phyloP scores from a whole-genome alignment of 2,797 vertebrate species.

The Helicolenus hilgendorfi region DNA sequence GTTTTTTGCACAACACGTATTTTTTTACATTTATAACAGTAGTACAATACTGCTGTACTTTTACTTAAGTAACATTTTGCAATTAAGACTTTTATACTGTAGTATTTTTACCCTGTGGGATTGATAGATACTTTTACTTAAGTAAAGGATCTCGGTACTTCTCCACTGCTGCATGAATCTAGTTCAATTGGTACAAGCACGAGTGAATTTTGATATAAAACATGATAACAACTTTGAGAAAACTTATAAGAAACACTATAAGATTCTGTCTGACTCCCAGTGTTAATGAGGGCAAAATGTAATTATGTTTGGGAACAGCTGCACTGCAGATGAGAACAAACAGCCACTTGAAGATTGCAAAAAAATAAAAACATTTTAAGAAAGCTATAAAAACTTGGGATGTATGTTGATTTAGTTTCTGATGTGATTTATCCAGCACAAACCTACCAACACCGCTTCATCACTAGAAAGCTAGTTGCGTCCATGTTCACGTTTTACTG shows the following conservation, averaged over 20 bases:
- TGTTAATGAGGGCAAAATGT: constrained; percentile 46
- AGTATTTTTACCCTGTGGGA: background rate
- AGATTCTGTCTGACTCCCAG: background rate
- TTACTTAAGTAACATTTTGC: background rate
- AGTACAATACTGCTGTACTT: background rate
- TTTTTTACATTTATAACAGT: background rate
- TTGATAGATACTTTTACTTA: background rate
- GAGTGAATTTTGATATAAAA: background rate
- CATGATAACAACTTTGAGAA: background rate
- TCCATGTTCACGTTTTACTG: background rate
- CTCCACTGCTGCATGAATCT: background rate
- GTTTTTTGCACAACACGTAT: background rate
- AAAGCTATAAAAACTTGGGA: background rate
- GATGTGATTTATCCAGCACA: background rate
- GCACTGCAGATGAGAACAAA: constrained; percentile 35
- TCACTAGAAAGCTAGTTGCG: background rate
- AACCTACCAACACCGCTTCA: background rate
- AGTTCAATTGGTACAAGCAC: background rate
- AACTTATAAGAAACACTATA: background rate
- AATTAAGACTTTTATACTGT: background rate
- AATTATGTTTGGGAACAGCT: constrained; percentile 45
- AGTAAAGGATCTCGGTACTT: background rate
- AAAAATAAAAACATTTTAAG: background rate
- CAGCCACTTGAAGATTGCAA: background rate
- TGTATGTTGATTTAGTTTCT: constrained; percentile 1